Evolutionary conservation across 2,888 invertebrate genomes (phyloP).

Genomic region (Heterodera filipjevi): DNA sequence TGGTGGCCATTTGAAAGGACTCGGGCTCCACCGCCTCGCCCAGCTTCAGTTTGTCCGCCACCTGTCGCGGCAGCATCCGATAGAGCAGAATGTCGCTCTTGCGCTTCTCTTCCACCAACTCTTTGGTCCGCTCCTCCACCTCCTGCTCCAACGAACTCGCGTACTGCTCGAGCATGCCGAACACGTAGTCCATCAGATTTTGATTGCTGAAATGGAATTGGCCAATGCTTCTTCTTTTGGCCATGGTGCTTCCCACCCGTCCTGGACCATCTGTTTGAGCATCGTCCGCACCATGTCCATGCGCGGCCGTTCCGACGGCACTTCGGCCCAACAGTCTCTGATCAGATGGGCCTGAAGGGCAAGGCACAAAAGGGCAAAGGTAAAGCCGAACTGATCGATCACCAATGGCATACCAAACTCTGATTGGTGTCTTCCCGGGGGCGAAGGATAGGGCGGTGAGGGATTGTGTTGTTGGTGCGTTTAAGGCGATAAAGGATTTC

Average conservation of each 20-base stretch:
- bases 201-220: constrained; percentile 35
- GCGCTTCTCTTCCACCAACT: constrained; percentile 47
- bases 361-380: background rate
- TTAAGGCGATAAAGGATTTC: constrained; percentile 23
- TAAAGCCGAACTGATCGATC: background rate
- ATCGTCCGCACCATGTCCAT: constrained; percentile 43
- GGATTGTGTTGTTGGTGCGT: constrained; percentile 18
- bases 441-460: constrained; percentile 6
- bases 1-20: constrained; percentile 43
- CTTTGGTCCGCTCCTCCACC: constrained; percentile 45
- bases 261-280: constrained; percentile 23
- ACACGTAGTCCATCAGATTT: constrained; percentile 61
- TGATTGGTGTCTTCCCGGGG: constrained; percentile 13
- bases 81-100: constrained; percentile 48
- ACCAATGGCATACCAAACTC: constrained; percentile 1
- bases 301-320: constrained; percentile 48
- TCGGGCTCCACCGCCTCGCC: constrained; percentile 57
- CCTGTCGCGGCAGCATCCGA: constrained; percentile 47
- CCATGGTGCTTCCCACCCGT: background rate
- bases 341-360: constrained; percentile 48
- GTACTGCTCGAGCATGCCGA: constrained; percentile 53
- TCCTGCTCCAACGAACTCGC: constrained; percentile 45
- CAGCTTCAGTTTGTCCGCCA: constrained; percentile 55
- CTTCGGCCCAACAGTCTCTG: constrained; percentile 56
- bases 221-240: background rate